A percentile compares a stretch with the other conserved stretches of the same genome.
These are phyloP conservation scores for Anguilla marmorata DNA, from an alignment of 2,797 vertebrate genomes.

Conservation along the genomic window DNA sequence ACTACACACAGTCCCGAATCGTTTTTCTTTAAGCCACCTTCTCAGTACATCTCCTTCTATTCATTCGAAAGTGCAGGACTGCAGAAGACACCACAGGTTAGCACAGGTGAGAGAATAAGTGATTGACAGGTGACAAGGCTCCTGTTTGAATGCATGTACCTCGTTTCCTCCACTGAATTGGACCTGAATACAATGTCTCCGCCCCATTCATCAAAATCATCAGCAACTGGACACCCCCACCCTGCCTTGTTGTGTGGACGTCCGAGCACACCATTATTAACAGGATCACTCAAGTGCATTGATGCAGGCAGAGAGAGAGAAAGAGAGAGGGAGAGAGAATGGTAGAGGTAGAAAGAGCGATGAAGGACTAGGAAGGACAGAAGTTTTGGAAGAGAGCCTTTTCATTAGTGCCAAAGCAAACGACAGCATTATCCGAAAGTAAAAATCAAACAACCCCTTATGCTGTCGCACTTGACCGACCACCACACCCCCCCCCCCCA, in stretches of 20 bases:
- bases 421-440: conserved; percentile 45
- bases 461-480: conserved; percentile 26
- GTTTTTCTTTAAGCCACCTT: not conserved
- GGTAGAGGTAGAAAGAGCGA: not conserved
- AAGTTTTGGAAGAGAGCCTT: conserved; percentile 47
- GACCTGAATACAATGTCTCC: not conserved
- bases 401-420: conserved; percentile 52
- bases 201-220: not conserved
- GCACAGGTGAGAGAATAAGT: not conserved
- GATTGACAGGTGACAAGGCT: not conserved
- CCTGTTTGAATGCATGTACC: not conserved
- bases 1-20: not conserved
- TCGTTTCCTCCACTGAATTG: not conserved
- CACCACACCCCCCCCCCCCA: conserved; percentile 47
- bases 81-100: not conserved
- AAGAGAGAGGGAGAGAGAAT: not conserved
- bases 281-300: not conserved
- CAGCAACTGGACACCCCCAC: not conserved
- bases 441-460: conserved; percentile 49
- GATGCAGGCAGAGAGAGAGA: not conserved
- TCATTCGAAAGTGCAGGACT: not conserved
- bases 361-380: conserved; percentile 37
- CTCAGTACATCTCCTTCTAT: not conserved
- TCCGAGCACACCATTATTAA: not conserved
- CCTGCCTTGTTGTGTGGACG: not conserved